A percentile compares a stretch with the other conserved stretches of the same genome.
Conservation (phyloP, 2,888 invertebrate species). For the Lagria hirta region DNA sequence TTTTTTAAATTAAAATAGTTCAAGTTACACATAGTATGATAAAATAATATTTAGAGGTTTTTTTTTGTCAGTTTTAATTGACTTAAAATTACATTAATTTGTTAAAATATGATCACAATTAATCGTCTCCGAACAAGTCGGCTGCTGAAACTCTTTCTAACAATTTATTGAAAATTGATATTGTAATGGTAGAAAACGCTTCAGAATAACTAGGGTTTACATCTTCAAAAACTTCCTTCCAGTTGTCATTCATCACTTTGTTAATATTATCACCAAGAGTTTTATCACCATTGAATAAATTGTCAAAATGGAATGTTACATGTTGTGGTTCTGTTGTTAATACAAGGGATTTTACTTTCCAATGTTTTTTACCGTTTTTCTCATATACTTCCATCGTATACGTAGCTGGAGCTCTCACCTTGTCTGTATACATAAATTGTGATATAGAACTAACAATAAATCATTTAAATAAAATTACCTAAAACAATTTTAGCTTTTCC, state of each 20-base stretch:
- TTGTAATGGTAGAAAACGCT: slow-evolving; percentile 64
- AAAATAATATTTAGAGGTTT: no score
- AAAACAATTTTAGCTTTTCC: not conserved
- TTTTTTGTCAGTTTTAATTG: no score
- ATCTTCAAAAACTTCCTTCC: slow-evolving; percentile 20
- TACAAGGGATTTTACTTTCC: not conserved
- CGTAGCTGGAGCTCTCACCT: not conserved
- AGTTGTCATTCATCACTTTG: slow-evolving; percentile 21
- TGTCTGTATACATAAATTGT: no score
- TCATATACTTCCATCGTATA: slow-evolving; percentile 11
- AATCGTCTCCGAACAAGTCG: slow-evolving; percentile 53
- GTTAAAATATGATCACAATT: no score
- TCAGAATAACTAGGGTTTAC: slow-evolving; percentile 66
- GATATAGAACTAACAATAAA: not conserved
- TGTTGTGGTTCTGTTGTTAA: not conserved
- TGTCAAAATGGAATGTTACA: slow-evolving; percentile 39
- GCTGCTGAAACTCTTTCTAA: slow-evolving; percentile 67
- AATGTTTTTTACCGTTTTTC: slow-evolving; percentile 3
- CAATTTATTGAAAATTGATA: slow-evolving; percentile 64
- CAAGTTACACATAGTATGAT: no score
- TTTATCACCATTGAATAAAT: slow-evolving; percentile 42
- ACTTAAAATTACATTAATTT: no score
- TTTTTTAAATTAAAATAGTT: no score
- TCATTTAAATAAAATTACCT: slow-evolving; percentile 1
- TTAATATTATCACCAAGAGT: slow-evolving; percentile 10